Percentiles rank a stretch among this genome's conserved stretches.
Conservation (phyloP, 2,888 invertebrate genomes). For the Belgica antarctica region DNA sequence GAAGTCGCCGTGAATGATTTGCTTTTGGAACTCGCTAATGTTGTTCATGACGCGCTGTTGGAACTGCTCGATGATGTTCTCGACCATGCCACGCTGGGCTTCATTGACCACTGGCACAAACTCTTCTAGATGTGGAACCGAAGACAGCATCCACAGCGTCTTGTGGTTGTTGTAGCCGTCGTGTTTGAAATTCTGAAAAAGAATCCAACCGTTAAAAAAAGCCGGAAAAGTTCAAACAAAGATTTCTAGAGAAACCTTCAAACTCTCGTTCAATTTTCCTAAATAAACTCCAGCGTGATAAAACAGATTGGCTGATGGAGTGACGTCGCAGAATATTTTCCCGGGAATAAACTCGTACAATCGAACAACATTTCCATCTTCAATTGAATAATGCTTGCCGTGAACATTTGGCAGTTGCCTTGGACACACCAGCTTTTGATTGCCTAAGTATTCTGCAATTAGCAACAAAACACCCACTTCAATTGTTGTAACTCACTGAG, state of each 20-base stretch:
- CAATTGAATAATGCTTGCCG: conserved; percentile 63
- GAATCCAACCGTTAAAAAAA: conserved; percentile 29
- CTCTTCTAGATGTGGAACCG: conserved; percentile 66
- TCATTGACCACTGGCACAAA: conserved; percentile 70
- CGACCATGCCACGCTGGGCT: conserved; percentile 60
- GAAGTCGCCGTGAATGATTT: conserved; percentile 78
- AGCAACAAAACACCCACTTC: background rate
- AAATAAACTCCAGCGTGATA: conserved; percentile 71
- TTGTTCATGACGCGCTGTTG: conserved; percentile 59
- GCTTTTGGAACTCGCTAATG: background rate
- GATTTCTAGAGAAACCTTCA: too few species aligned
- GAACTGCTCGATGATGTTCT: conserved; percentile 64
- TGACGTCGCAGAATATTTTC: conserved; percentile 63
- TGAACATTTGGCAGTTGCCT: conserved; percentile 67
- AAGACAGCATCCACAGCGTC: conserved; percentile 74
- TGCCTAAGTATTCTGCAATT: conserved; percentile 58
- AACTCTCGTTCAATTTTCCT: conserved; percentile 65
- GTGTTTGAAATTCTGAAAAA: conserved; percentile 67
- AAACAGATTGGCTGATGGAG: conserved; percentile 62
- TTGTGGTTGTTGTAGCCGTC: conserved; percentile 65
- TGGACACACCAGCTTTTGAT: conserved; percentile 66
- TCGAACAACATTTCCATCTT: conserved; percentile 65
- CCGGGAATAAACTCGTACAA: conserved; percentile 77
- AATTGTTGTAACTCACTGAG: conserved; percentile 59
- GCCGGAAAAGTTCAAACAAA: background rate